Conservation (phyloP, 2,888 invertebrate species). For the Xestia rhomboidea region DNA sequence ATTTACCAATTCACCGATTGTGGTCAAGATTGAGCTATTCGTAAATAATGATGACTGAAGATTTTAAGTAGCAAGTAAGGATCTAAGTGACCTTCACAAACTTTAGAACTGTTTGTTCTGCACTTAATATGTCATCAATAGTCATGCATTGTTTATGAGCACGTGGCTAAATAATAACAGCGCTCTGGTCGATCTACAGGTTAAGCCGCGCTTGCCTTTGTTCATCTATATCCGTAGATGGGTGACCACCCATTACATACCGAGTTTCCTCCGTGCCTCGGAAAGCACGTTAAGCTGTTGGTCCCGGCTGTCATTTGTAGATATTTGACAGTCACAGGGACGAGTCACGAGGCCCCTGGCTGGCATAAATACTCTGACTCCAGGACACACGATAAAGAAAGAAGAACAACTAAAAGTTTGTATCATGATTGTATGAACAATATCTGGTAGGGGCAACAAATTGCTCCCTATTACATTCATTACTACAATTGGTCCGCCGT, state of each 20-base stretch:
- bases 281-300: too few relatives aligned
- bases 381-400: too few relatives aligned
- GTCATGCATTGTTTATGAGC: too few relatives aligned
- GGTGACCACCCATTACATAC: not conserved
- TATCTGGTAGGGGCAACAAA: not conserved
- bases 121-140: not conserved
- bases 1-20: not conserved
- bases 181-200: not conserved
- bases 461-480: not conserved
- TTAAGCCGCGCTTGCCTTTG: not conserved
- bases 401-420: not conserved
- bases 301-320: too few relatives aligned
- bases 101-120: not conserved
- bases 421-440: constrained; percentile 31
- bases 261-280: not conserved
- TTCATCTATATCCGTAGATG: not conserved
- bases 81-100: not conserved
- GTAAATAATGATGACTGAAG: not conserved
- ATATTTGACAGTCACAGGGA: too few relatives aligned
- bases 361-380: too few relatives aligned
- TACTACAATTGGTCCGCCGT: not conserved
- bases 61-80: not conserved
- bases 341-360: too few relatives aligned
- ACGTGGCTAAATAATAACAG: not conserved
- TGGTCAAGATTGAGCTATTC: not conserved